Conservation (phyloP, 2,888 invertebrate species). For the Ypsolopha sequella region DNA sequence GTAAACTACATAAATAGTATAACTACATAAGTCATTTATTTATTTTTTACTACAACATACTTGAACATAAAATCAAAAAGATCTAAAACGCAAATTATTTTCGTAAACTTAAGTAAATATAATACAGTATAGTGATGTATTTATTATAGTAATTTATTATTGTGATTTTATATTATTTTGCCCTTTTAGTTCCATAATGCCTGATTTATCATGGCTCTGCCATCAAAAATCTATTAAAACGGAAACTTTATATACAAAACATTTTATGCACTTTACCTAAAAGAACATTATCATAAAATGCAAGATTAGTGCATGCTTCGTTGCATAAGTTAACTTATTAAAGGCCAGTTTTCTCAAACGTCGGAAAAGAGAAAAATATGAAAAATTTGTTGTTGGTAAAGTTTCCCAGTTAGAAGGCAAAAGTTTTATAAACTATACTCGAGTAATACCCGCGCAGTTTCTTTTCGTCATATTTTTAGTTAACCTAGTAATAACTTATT, state of each 20-base stretch:
- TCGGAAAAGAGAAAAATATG: conserved; percentile 29
- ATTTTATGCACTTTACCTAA: conserved; percentile 11
- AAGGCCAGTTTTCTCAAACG: conserved; percentile 36
- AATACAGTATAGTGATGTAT: too few relatives aligned
- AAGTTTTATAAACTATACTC: conserved; percentile 29
- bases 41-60: too few relatives aligned
- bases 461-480: background rate
- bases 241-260: conserved; percentile 23
- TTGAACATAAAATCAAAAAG: too few relatives aligned
- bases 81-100: too few relatives aligned
- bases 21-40: too few relatives aligned
- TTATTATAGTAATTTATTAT: too few relatives aligned
- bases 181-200: conserved; percentile 4
- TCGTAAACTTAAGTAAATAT: too few relatives aligned
- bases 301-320: conserved; percentile 23
- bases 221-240: conserved; percentile 38
- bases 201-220: conserved; percentile 23
- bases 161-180: too few relatives aligned
- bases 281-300: conserved; percentile 13
- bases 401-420: conserved; percentile 18
- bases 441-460: conserved; percentile 25
- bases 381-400: conserved; percentile 29
- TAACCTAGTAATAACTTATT: background rate
- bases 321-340: conserved; percentile 42
- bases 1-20: too few relatives aligned